A percentile compares a stretch with the other conserved stretches of the same genome.
phyloP scores from a whole-genome alignment of 2,797 vertebrate genomes.

The Carapus acus region DNA sequence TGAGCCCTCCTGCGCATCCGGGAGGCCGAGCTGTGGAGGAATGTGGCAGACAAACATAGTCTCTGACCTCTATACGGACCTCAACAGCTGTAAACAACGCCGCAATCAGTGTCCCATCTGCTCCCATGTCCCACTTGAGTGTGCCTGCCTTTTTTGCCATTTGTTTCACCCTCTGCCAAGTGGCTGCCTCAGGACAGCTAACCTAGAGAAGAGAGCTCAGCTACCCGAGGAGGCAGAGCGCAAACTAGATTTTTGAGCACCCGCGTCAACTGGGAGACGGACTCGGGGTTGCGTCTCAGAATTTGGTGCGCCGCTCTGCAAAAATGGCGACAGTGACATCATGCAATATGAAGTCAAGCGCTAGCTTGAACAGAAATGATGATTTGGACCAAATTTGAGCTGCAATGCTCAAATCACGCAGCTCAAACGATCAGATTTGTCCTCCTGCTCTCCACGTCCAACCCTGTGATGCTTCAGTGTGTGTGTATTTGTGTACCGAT shows the following conservation, averaged over 20 bases:
- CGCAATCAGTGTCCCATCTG: slow-evolving; percentile 79
- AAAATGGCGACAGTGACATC: too few species aligned
- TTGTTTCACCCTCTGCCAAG: slow-evolving; percentile 79
- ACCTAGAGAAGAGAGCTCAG: slow-evolving; percentile 79
- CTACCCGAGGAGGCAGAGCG: slow-evolving; percentile 72
- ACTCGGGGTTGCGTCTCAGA: slow-evolving; percentile 32
- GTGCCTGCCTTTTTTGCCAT: slow-evolving; percentile 75
- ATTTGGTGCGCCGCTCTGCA: slow-evolving; percentile 13
- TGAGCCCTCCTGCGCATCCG: slow-evolving; percentile 37
- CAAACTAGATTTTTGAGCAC: slow-evolving; percentile 67
- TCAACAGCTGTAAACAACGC: slow-evolving; percentile 79
- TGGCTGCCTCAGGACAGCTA: slow-evolving; percentile 77
- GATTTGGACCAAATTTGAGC: too few species aligned
- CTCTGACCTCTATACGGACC: slow-evolving; percentile 72
- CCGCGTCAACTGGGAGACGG: slow-evolving; percentile 51
- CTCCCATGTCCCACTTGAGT: slow-evolving; percentile 79
- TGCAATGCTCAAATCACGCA: neutral
- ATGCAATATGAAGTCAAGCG: too few species aligned
- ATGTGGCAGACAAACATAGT: slow-evolving; percentile 63
- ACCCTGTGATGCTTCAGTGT: slow-evolving; percentile 40
- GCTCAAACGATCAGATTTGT: slow-evolving; percentile 35
- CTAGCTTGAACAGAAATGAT: too few species aligned
- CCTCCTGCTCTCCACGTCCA: slow-evolving; percentile 37
- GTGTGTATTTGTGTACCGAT: neutral
- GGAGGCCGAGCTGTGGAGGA: slow-evolving; percentile 46